Percentiles rank a stretch among this genome's conserved stretches.
Conservation (phyloP, 2,113 vertebrate species). For the Eulacestoma nigropectus region DNA sequence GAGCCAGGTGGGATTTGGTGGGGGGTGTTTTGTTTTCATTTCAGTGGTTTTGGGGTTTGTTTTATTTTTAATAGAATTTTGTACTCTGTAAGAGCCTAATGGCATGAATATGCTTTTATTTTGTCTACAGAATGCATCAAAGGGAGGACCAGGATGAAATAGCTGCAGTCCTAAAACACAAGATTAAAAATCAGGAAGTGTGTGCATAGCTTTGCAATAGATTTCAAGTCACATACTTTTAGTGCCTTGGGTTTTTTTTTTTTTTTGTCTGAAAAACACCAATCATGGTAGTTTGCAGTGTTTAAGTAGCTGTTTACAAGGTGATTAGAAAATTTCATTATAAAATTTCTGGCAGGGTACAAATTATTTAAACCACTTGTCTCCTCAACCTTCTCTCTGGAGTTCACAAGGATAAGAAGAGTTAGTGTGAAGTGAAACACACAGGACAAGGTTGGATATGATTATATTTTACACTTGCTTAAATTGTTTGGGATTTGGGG, state of each 20-base stretch:
- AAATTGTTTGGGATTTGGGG: neutral
- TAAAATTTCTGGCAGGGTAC: neutral
- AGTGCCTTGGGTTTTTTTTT: neutral
- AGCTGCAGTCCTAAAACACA: neutral
- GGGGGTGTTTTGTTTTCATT: neutral
- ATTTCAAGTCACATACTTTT: neutral
- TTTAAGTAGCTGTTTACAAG: neutral
- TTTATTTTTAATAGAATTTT: neutral
- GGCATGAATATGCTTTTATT: neutral
- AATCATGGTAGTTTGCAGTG: neutral
- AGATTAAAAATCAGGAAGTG: neutral
- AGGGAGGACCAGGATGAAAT: neutral
- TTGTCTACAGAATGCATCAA: neutral
- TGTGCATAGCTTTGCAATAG: neutral
- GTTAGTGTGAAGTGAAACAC: neutral
- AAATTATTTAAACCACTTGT: neutral
- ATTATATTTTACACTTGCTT: neutral
- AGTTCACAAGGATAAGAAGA: neutral
- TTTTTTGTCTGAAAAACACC: neutral
- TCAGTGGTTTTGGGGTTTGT: neutral
- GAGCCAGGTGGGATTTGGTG: neutral
- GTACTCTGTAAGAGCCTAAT: neutral
- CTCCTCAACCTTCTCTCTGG: neutral
- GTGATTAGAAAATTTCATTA: neutral
- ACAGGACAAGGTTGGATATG: neutral